These are phyloP conservation scores for Cololabis saira DNA, from an alignment of 2,113 vertebrate species.

Conservation along the genomic window DNA sequence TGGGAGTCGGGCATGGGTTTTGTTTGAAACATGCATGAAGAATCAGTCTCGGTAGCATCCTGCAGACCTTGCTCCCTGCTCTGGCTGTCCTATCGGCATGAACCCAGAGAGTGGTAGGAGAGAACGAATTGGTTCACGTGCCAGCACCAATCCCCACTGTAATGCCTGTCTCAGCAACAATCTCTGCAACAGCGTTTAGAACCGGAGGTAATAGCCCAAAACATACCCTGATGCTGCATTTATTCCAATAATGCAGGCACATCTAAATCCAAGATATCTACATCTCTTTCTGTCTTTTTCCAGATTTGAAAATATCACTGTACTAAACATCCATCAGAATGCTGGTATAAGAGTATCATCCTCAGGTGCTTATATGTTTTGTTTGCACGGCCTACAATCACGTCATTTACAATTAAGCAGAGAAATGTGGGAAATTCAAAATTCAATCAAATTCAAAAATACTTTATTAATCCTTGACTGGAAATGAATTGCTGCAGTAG, in stretches of 20 bases:
- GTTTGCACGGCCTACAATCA: slow-evolving; percentile 39
- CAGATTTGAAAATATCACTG: slow-evolving; percentile 40
- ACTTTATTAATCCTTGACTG: too few relatives aligned
- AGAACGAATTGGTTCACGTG: slow-evolving; percentile 41
- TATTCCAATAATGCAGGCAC: slow-evolving; percentile 57
- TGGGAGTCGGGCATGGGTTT: slow-evolving; percentile 41
- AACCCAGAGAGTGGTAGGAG: slow-evolving; percentile 28
- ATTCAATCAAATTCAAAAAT: too few relatives aligned
- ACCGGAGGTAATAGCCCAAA: slow-evolving; percentile 64
- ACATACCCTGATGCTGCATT: slow-evolving; percentile 65
- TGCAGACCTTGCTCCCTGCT: slow-evolving; percentile 47
- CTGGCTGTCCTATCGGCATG: slow-evolving; percentile 25
- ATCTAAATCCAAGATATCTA: slow-evolving; percentile 53
- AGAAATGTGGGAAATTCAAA: slow-evolving; percentile 18
- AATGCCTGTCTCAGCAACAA: slow-evolving; percentile 69
- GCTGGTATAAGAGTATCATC: slow-evolving; percentile 6
- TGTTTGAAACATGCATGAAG: slow-evolving; percentile 64
- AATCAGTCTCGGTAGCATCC: slow-evolving; percentile 54
- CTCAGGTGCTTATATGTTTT: slow-evolving; percentile 41
- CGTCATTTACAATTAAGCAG: slow-evolving; percentile 52
- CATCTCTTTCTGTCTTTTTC: slow-evolving; percentile 34
- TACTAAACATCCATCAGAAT: slow-evolving; percentile 4
- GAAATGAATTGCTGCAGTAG: too few relatives aligned
- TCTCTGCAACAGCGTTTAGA: slow-evolving; percentile 61
- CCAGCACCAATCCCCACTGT: slow-evolving; percentile 39